These are phyloP conservation scores for Pantherophis guttatus DNA, from an alignment of 2,113 vertebrate genomes.

Conservation along the genomic window DNA sequence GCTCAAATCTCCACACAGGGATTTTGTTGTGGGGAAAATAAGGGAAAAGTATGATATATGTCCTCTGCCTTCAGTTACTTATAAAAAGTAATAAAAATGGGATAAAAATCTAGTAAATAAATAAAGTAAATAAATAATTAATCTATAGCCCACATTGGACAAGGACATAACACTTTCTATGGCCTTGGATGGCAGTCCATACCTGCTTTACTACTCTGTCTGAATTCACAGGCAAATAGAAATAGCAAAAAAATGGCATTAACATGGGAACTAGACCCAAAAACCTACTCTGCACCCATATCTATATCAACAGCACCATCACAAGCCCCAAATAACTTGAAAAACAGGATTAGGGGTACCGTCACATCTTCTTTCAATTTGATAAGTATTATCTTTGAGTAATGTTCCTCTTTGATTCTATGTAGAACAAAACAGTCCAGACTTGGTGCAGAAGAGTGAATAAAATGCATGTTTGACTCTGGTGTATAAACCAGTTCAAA, in stretches of 20 bases:
- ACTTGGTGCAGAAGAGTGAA: neutral
- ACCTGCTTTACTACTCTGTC: neutral
- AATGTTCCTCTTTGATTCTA: neutral
- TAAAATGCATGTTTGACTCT: neutral
- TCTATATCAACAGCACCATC: neutral
- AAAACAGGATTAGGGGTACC: neutral
- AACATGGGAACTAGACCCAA: neutral
- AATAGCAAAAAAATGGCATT: neutral
- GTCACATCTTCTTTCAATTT: neutral
- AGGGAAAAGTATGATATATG: too few species aligned
- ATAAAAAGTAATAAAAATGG: too few species aligned
- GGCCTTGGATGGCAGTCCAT: neutral
- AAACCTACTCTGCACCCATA: neutral
- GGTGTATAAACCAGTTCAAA: neutral
- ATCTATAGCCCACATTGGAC: neutral
- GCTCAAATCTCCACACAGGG: too few species aligned
- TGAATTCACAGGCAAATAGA: neutral
- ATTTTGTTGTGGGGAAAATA: too few species aligned
- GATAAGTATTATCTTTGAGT: neutral
- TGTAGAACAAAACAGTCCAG: neutral
- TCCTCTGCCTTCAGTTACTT: too few species aligned
- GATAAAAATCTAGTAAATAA: too few species aligned
- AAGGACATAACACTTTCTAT: neutral
- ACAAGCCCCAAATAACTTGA: neutral
- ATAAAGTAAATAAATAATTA: neutral